Conservation (phyloP, 2,888 invertebrate species). For the Noctuana brunneofusca region DNA sequence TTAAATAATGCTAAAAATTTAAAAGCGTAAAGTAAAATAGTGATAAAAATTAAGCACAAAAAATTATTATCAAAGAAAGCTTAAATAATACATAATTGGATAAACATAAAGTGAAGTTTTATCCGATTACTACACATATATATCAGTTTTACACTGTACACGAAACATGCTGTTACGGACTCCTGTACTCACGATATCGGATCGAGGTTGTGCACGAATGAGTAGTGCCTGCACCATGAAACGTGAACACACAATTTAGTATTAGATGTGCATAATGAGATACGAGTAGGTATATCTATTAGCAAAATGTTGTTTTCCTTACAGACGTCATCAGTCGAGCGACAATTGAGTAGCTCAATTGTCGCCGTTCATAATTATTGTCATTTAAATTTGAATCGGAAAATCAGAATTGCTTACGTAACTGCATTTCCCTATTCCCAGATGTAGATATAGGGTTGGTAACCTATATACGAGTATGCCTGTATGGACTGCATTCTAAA, state of each 20-base stretch:
- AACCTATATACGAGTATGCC: background rate
- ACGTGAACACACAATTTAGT: slow-evolving; percentile 40
- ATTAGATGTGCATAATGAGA: slow-evolving; percentile 16
- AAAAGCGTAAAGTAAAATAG: too few relatives aligned
- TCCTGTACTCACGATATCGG: slow-evolving; percentile 70
- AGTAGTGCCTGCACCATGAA: slow-evolving; percentile 74
- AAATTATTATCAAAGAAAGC: too few relatives aligned
- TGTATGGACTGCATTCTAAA: slow-evolving; percentile 45
- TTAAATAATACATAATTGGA: background rate
- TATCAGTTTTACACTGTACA: slow-evolving; percentile 42
- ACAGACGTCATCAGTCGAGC: background rate
- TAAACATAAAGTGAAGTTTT: background rate
- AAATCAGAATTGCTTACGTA: slow-evolving; percentile 22
- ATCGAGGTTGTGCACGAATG: slow-evolving; percentile 79
- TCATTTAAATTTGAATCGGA: slow-evolving; percentile 17
- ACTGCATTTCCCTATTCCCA: slow-evolving; percentile 5
- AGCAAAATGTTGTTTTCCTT: slow-evolving; percentile 17
- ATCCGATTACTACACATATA: background rate
- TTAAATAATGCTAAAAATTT: too few relatives aligned
- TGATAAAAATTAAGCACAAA: too few relatives aligned
- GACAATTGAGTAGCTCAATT: slow-evolving; percentile 1
- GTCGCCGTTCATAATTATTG: slow-evolving; percentile 13
- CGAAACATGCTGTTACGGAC: slow-evolving; percentile 37
- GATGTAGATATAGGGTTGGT: background rate
- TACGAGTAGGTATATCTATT: slow-evolving; percentile 23